phyloP scores from a whole-genome alignment of 2,113 vertebrate genomes.

The Prunella himalayana region DNA sequence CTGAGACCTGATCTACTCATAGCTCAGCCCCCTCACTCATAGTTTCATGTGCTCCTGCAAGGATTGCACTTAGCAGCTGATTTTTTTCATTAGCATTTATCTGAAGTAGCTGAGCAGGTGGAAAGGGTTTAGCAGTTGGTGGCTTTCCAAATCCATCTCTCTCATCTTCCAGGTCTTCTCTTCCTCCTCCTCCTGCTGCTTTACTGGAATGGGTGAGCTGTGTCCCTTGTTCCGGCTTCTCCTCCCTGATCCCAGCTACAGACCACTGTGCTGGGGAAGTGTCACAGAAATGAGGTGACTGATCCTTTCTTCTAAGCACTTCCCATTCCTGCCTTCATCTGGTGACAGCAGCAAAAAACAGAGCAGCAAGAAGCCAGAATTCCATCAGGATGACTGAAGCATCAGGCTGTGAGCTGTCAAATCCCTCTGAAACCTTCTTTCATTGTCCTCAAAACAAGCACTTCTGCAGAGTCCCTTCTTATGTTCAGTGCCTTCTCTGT shows the following conservation, averaged over 20 bases:
- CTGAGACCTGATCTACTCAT: not conserved
- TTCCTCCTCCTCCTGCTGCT: not conserved
- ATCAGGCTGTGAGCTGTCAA: not conserved
- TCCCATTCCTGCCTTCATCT: not conserved
- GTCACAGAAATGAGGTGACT: not conserved
- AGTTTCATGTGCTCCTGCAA: not conserved
- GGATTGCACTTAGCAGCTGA: not conserved
- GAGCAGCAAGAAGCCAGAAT: not conserved
- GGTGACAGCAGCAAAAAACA: not conserved
- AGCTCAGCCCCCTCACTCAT: not conserved
- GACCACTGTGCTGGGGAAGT: not conserved
- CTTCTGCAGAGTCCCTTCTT: not conserved
- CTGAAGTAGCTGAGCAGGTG: not conserved
- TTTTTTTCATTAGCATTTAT: not conserved
- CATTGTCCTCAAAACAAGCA: not conserved
- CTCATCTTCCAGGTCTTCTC: not conserved
- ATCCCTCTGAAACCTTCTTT: not conserved
- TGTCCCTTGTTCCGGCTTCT: not conserved
- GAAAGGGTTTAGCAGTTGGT: not conserved
- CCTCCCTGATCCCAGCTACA: not conserved
- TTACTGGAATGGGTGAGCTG: not conserved
- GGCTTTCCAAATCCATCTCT: not conserved
- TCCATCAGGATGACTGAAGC: not conserved
- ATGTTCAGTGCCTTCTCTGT: not conserved
- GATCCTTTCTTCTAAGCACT: not conserved